Evolutionary conservation across 2,888 invertebrate genomes (phyloP).

Genomic region (Drosophila mimetica): DNA sequence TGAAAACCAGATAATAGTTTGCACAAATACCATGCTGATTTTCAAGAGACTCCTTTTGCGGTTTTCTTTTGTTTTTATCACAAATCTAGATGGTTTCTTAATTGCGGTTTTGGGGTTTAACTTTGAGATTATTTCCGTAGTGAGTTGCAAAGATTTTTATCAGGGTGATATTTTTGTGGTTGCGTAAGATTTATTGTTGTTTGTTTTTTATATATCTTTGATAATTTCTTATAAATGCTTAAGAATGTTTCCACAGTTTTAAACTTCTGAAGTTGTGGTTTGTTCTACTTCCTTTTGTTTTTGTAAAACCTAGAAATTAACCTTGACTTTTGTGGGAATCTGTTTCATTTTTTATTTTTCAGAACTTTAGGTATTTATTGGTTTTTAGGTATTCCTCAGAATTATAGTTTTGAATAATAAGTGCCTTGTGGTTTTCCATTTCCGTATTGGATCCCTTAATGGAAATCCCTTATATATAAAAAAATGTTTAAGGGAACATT

Average conservation of each 20-base stretch:
- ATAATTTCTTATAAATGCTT: background rate
- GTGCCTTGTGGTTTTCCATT: background rate
- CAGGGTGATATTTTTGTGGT: background rate
- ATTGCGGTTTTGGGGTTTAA: background rate
- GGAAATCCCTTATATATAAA: background rate
- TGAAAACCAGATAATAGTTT: slow-evolving; percentile 20
- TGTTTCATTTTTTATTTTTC: background rate
- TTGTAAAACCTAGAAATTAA: too few relatives aligned
- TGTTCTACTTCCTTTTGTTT: too few relatives aligned
- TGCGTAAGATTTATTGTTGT: background rate
- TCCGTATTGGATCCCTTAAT: background rate
- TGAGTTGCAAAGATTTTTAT: background rate
- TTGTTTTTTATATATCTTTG: too few relatives aligned
- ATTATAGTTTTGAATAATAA: background rate
- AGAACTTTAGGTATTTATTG: too few relatives aligned
- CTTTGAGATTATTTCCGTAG: too few relatives aligned
- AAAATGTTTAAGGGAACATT: background rate
- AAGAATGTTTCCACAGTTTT: background rate
- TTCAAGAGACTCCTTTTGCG: slow-evolving; percentile 1
- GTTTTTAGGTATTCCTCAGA: background rate
- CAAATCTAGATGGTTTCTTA: background rate
- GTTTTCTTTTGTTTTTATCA: slow-evolving; percentile 1
- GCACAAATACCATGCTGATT: slow-evolving; percentile 7
- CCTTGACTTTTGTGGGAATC: background rate
- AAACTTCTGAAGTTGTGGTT: background rate